Evolutionary conservation across 2,113 vertebrate species (phyloP).

Genomic region (Varanus komodoensis): DNA sequence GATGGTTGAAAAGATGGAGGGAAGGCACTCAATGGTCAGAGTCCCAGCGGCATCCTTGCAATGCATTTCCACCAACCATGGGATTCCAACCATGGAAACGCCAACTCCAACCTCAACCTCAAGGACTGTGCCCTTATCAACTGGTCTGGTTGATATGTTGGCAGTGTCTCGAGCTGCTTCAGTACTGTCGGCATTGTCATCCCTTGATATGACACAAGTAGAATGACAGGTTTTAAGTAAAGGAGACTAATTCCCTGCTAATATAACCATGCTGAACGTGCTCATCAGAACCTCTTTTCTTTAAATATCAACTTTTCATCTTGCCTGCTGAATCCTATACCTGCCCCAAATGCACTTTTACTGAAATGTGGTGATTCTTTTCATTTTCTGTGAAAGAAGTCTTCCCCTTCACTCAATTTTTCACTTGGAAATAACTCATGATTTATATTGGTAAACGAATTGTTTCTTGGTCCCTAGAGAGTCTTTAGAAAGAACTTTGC

Average conservation of each 20-base stretch:
- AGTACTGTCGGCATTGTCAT: not conserved
- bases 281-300: conserved; percentile 45
- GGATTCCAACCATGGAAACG: too few species aligned
- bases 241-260: not conserved
- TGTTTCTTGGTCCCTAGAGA: conserved; percentile 41
- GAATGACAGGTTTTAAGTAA: not conserved
- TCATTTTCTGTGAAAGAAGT: conserved; percentile 35
- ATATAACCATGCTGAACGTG: not conserved
- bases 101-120: too few species aligned
- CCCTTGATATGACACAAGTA: not conserved
- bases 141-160: not conserved
- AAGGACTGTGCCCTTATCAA: too few species aligned
- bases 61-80: too few species aligned
- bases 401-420: conserved; percentile 34
- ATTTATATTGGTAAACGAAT: conserved; percentile 53
- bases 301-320: conserved; percentile 52
- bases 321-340: conserved; percentile 53
- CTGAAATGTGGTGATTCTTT: conserved; percentile 46
- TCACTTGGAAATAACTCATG: conserved; percentile 37
- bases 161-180: not conserved
- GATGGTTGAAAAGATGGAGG: too few species aligned
- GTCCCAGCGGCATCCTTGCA: too few species aligned
- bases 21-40: too few species aligned
- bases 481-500: conserved; percentile 44
- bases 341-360: conserved; percentile 48